Conservation (phyloP, 2,113 vertebrate genomes). For the Phasianus colchicus region DNA sequence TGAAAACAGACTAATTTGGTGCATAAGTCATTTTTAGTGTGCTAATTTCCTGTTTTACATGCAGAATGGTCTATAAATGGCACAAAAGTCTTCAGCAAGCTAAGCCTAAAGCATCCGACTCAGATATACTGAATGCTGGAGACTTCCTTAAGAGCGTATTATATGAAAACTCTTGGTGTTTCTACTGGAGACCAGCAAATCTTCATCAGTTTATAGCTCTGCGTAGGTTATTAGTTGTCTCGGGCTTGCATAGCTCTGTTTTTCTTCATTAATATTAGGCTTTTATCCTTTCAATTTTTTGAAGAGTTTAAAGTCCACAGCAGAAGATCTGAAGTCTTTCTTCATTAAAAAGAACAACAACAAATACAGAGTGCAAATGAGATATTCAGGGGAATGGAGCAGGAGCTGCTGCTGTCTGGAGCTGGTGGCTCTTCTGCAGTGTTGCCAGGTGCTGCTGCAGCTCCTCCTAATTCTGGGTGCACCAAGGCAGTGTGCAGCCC, state of each 20-base stretch:
- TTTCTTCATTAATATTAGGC: constrained; percentile 57
- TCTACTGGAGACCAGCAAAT: constrained; percentile 31
- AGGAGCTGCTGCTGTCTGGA: neutral
- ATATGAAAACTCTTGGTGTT: constrained; percentile 22
- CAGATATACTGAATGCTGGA: constrained; percentile 12
- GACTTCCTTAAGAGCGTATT: constrained; percentile 33
- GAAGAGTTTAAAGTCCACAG: constrained; percentile 13
- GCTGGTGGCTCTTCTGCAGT: neutral
- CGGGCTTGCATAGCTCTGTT: constrained; percentile 30
- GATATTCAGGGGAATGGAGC: neutral
- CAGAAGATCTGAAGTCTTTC: constrained; percentile 12
- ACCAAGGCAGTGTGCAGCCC: neutral
- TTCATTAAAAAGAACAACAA: constrained; percentile 46
- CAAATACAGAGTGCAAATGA: neutral
- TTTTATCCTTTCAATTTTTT: constrained; percentile 47
- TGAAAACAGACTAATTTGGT: constrained; percentile 74
- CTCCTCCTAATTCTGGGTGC: neutral
- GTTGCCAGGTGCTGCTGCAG: neutral
- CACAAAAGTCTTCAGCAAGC: constrained; percentile 58
- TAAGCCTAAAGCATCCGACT: constrained; percentile 34
- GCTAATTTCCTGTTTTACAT: constrained; percentile 68
- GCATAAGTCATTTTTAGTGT: constrained; percentile 73
- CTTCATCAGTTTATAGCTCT: constrained; percentile 1
- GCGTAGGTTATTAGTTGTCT: constrained; percentile 37
- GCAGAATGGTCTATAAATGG: constrained; percentile 64